Evolutionary conservation across 2,888 invertebrate genomes (phyloP).

Genomic region (Drosophila infuscata): DNA sequence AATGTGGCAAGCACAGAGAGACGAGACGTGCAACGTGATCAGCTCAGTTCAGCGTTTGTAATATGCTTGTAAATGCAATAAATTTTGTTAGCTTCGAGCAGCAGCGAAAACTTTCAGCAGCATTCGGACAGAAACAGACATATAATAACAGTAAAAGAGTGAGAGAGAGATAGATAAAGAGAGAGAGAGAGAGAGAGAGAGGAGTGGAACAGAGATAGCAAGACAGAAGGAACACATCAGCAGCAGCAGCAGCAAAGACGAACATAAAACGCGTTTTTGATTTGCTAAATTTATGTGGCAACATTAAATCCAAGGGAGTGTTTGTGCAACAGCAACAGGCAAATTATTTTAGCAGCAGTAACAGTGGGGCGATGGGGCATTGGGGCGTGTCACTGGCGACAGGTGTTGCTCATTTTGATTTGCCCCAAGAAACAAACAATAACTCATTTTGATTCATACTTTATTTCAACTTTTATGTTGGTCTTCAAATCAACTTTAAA

Average conservation of each 20-base stretch:
- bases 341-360: not conserved
- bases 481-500: not conserved
- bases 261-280: constrained; percentile 77
- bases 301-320: constrained; percentile 60
- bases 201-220: constrained; percentile 42
- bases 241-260: constrained; percentile 8
- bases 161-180: not conserved
- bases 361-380: not conserved
- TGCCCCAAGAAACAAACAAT: not conserved
- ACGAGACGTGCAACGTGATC: constrained; percentile 42
- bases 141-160: not conserved
- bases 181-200: not conserved
- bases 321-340: constrained; percentile 3
- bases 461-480: not conserved
- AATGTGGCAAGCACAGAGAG: constrained; percentile 13
- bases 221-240: constrained; percentile 17
- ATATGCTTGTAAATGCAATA: constrained; percentile 79
- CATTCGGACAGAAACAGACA: constrained; percentile 30
- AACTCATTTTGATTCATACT: not conserved
- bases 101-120: constrained; percentile 44
- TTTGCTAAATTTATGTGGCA: constrained; percentile 76
- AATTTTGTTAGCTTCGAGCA: constrained; percentile 62
- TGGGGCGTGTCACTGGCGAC: constrained; percentile 34
- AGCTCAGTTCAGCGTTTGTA: constrained; percentile 56
- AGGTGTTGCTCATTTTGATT: constrained; percentile 52